Evolutionary conservation across 1,140 invertebrate genomes (phyloP).

Genomic region (Chrysopa pallens): DNA sequence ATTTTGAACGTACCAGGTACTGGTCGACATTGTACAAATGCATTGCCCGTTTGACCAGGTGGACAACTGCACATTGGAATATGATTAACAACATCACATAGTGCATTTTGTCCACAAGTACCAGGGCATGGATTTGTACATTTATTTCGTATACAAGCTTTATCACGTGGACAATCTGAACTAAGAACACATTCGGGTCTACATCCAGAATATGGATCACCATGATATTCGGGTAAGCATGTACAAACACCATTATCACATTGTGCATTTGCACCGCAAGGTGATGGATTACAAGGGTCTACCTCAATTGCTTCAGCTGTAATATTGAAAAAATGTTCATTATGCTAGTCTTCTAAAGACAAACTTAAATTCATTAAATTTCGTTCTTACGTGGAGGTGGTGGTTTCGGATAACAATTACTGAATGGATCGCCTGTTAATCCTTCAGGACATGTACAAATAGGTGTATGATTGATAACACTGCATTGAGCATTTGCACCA

Average conservation of each 20-base stretch:
- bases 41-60: slow-evolving; percentile 46
- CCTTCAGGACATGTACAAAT: slow-evolving; percentile 46
- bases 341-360: slow-evolving; percentile 19
- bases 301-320: slow-evolving; percentile 17
- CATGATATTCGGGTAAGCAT: slow-evolving; percentile 36
- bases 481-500: slow-evolving; percentile 41
- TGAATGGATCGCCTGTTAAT: slow-evolving; percentile 51
- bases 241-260: slow-evolving; percentile 44
- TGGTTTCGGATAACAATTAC: slow-evolving; percentile 30
- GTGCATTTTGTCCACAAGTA: slow-evolving; percentile 45
- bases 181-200: slow-evolving; percentile 39
- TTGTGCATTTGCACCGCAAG: slow-evolving; percentile 48
- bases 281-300: slow-evolving; percentile 48
- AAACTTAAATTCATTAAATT: slow-evolving; percentile 5
- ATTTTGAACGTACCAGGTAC: slow-evolving; percentile 26
- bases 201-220: slow-evolving; percentile 38
- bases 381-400: slow-evolving; percentile 14
- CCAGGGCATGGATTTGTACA: slow-evolving; percentile 40
- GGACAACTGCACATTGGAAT: slow-evolving; percentile 45
- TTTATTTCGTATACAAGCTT: slow-evolving; percentile 38
- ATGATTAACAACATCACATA: slow-evolving; percentile 48
- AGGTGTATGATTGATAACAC: slow-evolving; percentile 46
- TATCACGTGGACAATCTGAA: slow-evolving; percentile 34
- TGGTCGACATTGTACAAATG: slow-evolving; percentile 41
- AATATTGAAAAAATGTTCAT: slow-evolving; percentile 18